Evolutionary conservation across 2,113 vertebrate genomes (phyloP), one percentile per base, ranked within the genome.

Genomic region (Plectropomus leopardus): DNA sequence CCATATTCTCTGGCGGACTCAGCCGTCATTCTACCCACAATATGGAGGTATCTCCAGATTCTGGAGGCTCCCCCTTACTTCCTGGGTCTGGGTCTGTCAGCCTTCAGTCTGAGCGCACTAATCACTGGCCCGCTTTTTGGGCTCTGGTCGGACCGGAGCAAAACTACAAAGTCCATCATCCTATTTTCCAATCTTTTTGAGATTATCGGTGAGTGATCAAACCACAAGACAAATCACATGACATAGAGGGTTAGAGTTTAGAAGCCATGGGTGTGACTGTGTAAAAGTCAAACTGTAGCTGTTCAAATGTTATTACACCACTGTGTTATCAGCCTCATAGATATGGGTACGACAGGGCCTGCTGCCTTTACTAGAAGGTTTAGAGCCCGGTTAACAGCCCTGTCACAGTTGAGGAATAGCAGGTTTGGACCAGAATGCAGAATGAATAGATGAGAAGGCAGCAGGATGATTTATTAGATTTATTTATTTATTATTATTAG

Each of bases 1-100:
- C 53, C 28, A 9, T 51, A 0, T 7, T 34, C 45, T 72, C 11
- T 42, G 72, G 14, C 36, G 30, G 21, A 59, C 42, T 61, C 83
- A 96, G 96, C 95, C 21, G 96, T 97, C 72, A 96, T 97, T 76
- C 90, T 97, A 8, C 96, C 96, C 0, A 96, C 96, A 47, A 95
- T 97, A 87, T 96, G 96, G 96, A 92, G 78, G 19, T 97, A 96
- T 69, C 91, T 97, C 68, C 95, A 96, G 90, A 92, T 95, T 32
- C 76, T 96, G 34, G 91, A 95, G 66, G 96, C 95, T 6, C 94
- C 95, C 3, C 93, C 96, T 0, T 96, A 96, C 83, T 97, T 96
- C 83, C 80, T 97, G 58, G 96, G 96, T 51, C 86, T 96, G 78
- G 95, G 94, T 65, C 86, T 97, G 47, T 96, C 96, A 5, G 95